Percentiles rank a stretch among this genome's conserved stretches.
These are phyloP conservation scores for Cephus rjabovi DNA, from an alignment of 2,888 invertebrate species.

Conservation along the genomic window DNA sequence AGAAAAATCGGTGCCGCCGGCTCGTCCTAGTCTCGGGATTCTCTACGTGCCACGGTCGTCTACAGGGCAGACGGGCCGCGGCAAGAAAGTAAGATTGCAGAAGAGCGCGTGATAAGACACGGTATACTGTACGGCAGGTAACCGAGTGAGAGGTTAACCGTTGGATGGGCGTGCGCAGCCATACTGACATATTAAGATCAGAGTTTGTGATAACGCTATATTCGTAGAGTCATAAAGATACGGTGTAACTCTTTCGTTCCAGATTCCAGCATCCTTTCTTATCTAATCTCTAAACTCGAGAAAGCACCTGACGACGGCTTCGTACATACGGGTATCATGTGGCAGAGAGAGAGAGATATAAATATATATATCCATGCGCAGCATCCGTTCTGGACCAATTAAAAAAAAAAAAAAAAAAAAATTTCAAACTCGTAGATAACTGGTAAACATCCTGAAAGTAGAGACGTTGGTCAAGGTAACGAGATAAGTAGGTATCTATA, in stretches of 20 bases:
- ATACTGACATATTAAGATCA: conserved; percentile 52
- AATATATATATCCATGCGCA: background rate
- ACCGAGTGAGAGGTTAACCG: background rate
- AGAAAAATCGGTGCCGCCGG: background rate
- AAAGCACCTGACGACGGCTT: background rate
- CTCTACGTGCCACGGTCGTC: background rate
- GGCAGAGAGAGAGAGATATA: too few relatives aligned
- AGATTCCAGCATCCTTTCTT: conserved; percentile 27
- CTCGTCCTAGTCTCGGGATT: background rate
- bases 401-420: background rate
- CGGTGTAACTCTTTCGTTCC: conserved; percentile 40
- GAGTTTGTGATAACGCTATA: conserved; percentile 43
- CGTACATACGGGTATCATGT: too few relatives aligned
- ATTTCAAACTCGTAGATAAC: background rate
- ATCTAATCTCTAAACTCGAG: background rate
- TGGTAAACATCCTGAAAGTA: conserved; percentile 32
- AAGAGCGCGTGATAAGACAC: background rate
- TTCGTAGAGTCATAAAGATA: conserved; percentile 45
- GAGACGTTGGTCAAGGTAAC: conserved; percentile 44
- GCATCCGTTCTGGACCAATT: background rate
- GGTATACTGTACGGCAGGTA: background rate
- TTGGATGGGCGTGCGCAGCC: conserved; percentile 26
- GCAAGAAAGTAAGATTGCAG: background rate
- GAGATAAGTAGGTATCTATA: conserved; percentile 20
- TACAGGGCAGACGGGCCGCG: too few relatives aligned